Conservation (phyloP, 2,797 vertebrate species). For the Dendrocincla tyrannina region DNA sequence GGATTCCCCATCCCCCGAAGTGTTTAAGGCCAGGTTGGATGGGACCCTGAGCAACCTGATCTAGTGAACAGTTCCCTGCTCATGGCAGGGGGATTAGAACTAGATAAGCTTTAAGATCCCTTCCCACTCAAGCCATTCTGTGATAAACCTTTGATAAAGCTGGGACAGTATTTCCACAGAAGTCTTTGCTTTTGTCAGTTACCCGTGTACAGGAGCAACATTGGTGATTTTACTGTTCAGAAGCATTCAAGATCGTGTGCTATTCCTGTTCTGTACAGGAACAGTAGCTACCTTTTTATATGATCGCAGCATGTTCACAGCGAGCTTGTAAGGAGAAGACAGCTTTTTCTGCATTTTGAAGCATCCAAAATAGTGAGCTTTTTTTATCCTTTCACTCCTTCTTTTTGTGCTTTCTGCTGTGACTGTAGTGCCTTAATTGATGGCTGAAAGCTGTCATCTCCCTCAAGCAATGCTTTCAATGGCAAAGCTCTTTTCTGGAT, state of each 20-base stretch:
- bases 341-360: background rate
- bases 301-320: background rate
- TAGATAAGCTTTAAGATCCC: background rate
- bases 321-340: background rate
- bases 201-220: rapidly evolving
- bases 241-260: background rate
- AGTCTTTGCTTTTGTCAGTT: background rate
- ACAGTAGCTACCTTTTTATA: background rate
- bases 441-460: background rate
- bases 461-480: background rate
- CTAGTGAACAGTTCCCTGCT: background rate
- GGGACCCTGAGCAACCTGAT: background rate
- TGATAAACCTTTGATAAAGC: background rate
- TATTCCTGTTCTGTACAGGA: background rate
- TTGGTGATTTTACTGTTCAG: background rate
- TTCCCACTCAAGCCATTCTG: background rate
- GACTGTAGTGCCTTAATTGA: background rate
- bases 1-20: background rate
- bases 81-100: background rate
- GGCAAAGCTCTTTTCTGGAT: background rate
- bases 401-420: background rate
- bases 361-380: background rate
- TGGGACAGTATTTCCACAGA: background rate
- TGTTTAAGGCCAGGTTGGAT: background rate
- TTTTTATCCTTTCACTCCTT: background rate